Base-by-base conservation (phyloP, 2,113 vertebrate genomes). In the Perca fluviatilis region DNA sequence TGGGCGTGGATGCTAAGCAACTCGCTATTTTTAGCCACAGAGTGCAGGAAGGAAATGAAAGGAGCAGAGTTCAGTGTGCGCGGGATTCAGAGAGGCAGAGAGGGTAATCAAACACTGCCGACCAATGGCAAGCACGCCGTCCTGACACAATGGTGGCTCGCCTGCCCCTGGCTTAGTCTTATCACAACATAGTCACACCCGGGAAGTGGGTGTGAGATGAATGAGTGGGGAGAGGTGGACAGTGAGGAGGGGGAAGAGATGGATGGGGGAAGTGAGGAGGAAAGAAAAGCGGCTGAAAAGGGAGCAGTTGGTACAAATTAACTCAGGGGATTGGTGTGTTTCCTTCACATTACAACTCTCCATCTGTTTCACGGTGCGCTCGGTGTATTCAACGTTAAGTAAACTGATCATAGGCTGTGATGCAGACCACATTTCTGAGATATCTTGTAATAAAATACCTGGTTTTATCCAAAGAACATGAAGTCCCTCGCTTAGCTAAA, bases 11-110 rank as follows among this genome's bases (percentile, higher is more conserved):
- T 56, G 66, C 91, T 77, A 66, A 86, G 88, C 84, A 85, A 90
- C 86, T 70, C 27, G 87, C 88, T 93, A 93, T 93, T 94, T 93
- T 92, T 79, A 93, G 89, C 83, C 64, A 40, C 72, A 14, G 51
- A 64, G 69, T 33, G 14, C 61, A 77, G 90, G 78, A 79, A 85
- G 92, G 91, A 91, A 92, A 92, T 90, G 89, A 91, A 85, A 85
- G 77, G 69, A 86, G 89, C 86, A 85, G 84, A 80, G 88, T 92
- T 89, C 91, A 84, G 88, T 33, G 77, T 70, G 75, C 66, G 40
- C 30, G 11, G 78, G 71, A 86, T 84, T 69, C 83, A 74, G 84
- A 85, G 80, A 83, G 30, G 80, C 70, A 58, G 58, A 73, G 72
- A 77, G 85, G 82, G 85, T 85, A 88, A 90, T 90, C 88, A 89